Evolutionary conservation across 2,113 vertebrate genomes (phyloP), one percentile per base, ranked within the genome.

Genomic region (Aphyosemion australe): DNA sequence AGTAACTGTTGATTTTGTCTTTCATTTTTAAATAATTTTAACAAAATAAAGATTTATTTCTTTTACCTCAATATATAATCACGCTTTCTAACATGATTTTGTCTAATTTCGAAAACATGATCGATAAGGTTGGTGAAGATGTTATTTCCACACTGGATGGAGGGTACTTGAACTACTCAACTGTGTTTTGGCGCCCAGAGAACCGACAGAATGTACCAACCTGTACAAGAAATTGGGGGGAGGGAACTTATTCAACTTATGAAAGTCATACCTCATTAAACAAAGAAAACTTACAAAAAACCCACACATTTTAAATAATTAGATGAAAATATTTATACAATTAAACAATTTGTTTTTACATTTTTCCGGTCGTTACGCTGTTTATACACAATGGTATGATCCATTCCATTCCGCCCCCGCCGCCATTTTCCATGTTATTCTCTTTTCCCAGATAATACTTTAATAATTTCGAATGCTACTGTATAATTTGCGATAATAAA

Each of bases 341-440:
- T 5, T 7, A 16, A 2, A 8, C 5, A 51, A 13, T 7, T 11
- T 57, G 6, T 6, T 8, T 37, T 37, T 37, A 21, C 21, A 2
- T 11, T 37, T 45, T 12, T 12, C 3, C 14, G 8, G 6, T 6
- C 0, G 0, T 7, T 15, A 19, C 65, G 67, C 69, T 32, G 37
- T 82, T 78, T 75, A 68, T 3, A 54, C 20, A 56, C 18, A 77
- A 49, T 92, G 70, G 82, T 84, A 58, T 20, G 8, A 5, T n/a
- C 91, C 84, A 31, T 47, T 53, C 42, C 15, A 85, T 80, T 81
- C 91, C 88, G 91, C 91, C 91, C 89, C 90, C 87, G 76, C 82
- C 93, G 93, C 93, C 93, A 94, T 94, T 92, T 94, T 93, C 87
- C 63, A 72, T 91, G 87, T 93, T 92, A 76, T 92, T 89, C 85